A percentile compares a stretch with the other conserved stretches of the same genome.
Conservation (phyloP, 2,888 invertebrate species). For the Aleiodes alternator region DNA sequence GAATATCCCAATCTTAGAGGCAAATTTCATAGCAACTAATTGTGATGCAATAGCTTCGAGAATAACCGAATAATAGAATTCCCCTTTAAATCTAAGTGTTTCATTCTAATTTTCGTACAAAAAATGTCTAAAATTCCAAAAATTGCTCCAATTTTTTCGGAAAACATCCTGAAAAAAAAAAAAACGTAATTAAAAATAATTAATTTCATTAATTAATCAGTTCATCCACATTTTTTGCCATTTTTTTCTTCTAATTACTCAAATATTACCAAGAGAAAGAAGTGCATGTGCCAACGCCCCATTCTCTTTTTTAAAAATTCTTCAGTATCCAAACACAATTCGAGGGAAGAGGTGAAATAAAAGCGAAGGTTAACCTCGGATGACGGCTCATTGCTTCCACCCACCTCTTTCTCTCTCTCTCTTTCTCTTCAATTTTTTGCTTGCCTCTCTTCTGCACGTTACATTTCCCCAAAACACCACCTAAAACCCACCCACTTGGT, state of each 20-base stretch:
- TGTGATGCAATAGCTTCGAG: neutral
- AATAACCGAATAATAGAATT: no score
- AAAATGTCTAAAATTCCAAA: no score
- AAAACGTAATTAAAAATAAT: no score
- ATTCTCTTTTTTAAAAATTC: neutral
- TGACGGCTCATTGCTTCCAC: conserved; percentile 19
- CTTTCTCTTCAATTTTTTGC: conserved; percentile 2
- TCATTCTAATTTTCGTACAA: no score
- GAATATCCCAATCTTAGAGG: conserved; percentile 20
- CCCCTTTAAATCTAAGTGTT: no score
- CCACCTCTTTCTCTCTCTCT: neutral
- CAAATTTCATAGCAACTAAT: neutral
- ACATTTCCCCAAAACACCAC: conserved; percentile 24
- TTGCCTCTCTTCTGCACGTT: conserved; percentile 6
- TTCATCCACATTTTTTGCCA: no score
- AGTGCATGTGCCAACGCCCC: conserved; percentile 32
- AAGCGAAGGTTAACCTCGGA: conserved; percentile 37
- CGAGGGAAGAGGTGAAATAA: conserved; percentile 9
- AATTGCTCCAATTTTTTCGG: no score
- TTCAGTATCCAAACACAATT: conserved; percentile 25
- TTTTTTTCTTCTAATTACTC: neutral
- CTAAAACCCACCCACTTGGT: conserved; percentile 23
- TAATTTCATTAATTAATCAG: neutral
- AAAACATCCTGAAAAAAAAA: no score
- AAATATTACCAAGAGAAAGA: neutral